Conservation (phyloP, 2,888 invertebrate species). For the Smittia sp. region DNA sequence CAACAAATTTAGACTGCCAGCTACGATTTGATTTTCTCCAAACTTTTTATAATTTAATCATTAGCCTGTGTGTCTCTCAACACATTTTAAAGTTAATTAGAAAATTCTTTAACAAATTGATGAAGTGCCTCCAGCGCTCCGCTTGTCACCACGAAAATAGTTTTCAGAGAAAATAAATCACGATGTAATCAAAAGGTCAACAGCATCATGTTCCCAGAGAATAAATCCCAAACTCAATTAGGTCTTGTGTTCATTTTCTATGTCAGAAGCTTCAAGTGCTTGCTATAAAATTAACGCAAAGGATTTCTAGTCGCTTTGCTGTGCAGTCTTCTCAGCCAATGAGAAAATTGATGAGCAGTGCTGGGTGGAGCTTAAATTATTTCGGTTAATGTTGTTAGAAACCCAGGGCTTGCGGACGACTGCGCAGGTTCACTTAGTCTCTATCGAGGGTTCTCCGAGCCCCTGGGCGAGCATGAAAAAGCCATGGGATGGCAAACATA, state of each 20-base stretch:
- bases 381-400: slow-evolving; percentile 14
- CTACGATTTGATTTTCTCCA: too few relatives aligned
- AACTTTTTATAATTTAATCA: too few relatives aligned
- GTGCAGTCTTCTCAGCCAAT: neutral
- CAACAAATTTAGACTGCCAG: too few relatives aligned
- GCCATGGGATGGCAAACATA: slow-evolving; percentile 34
- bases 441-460: neutral
- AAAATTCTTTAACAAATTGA: slow-evolving; percentile 2
- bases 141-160: neutral
- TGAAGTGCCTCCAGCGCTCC: too few relatives aligned
- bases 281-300: neutral
- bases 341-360: neutral
- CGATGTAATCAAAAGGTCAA: neutral
- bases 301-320: slow-evolving; percentile 17
- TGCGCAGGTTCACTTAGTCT: neutral
- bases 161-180: neutral
- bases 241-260: neutral
- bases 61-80: too few relatives aligned
- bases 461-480: slow-evolving; percentile 30
- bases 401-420: slow-evolving; percentile 15
- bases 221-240: slow-evolving; percentile 25
- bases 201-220: neutral
- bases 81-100: neutral
- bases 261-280: neutral
- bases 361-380: neutral